phyloP scores from a whole-genome alignment of 1,140 invertebrate genomes.

The Papilio aristodemus region DNA sequence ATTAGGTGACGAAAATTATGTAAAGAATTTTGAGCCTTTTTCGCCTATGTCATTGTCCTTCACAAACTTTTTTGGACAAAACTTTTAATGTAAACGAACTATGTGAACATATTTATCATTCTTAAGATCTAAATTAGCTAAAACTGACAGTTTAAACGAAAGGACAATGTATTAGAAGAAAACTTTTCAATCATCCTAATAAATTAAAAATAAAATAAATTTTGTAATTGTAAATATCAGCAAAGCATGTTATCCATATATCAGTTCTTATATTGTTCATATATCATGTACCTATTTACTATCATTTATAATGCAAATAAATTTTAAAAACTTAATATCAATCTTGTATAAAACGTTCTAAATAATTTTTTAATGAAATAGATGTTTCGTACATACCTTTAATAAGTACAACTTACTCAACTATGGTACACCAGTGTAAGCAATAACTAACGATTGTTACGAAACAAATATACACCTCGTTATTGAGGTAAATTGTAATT shows the following conservation, averaged over 20 bases:
- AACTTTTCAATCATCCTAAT: neutral
- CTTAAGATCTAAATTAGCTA: slow-evolving; percentile 7
- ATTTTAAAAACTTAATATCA: slow-evolving; percentile 36
- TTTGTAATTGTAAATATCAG: slow-evolving; percentile 42
- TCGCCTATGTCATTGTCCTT: neutral
- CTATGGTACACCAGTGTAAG: slow-evolving; percentile 64
- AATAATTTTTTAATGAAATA: slow-evolving; percentile 58
- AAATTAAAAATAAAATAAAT: slow-evolving; percentile 6
- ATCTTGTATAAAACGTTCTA: slow-evolving; percentile 59
- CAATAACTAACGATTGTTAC: slow-evolving; percentile 63
- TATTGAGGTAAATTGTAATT: slow-evolving; percentile 54
- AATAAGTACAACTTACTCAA: slow-evolving; percentile 59
- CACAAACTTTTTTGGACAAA: neutral
- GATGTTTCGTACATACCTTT: slow-evolving; percentile 55
- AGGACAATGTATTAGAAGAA: slow-evolving; percentile 1
- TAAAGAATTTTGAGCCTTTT: slow-evolving; percentile 7
- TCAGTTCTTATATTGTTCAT: slow-evolving; percentile 26
- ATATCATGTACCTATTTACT: slow-evolving; percentile 26
- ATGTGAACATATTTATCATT: neutral
- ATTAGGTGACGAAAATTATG: slow-evolving; percentile 5
- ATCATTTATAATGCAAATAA: slow-evolving; percentile 34
- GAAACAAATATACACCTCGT: slow-evolving; percentile 54
- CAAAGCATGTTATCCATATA: slow-evolving; percentile 18
- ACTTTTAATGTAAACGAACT: neutral
- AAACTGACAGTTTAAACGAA: neutral